Evolutionary conservation across 2,113 vertebrate genomes (phyloP).

Genomic region (Malurus cyaneus): DNA sequence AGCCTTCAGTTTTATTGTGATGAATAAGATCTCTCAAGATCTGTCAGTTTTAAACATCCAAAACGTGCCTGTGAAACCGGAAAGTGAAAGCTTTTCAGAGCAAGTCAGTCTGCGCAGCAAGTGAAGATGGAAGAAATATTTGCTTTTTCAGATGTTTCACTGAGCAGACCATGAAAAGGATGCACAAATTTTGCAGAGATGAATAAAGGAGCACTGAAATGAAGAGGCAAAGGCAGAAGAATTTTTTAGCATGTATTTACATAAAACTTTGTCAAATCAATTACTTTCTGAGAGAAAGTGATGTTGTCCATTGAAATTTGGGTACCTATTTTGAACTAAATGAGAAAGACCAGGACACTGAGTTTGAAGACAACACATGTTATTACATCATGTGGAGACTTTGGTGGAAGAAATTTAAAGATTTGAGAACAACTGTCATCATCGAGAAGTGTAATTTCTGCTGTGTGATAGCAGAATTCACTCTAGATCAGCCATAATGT

Average conservation of each 20-base stretch:
- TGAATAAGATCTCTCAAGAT: not conserved
- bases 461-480: not conserved
- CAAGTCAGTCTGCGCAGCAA: not conserved
- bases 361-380: not conserved
- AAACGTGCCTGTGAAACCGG: not conserved
- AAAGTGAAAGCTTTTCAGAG: not conserved
- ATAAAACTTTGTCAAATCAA: not conserved
- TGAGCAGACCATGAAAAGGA: not conserved
- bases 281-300: not conserved
- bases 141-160: not conserved
- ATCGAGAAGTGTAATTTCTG: not conserved
- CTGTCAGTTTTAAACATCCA: not conserved
- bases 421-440: not conserved
- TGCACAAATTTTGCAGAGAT: not conserved
- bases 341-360: not conserved
- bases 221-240: not conserved
- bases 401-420: not conserved
- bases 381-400: not conserved
- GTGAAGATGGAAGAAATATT: not conserved
- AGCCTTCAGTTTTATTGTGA: not conserved
- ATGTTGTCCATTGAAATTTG: not conserved
- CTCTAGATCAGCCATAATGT: rapidly evolving
- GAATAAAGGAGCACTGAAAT: not conserved
- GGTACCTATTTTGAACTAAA: not conserved
- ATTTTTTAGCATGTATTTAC: not conserved